These are phyloP conservation scores for Brenthis hecate DNA, from an alignment of 2,888 invertebrate species.

Conservation along the genomic window DNA sequence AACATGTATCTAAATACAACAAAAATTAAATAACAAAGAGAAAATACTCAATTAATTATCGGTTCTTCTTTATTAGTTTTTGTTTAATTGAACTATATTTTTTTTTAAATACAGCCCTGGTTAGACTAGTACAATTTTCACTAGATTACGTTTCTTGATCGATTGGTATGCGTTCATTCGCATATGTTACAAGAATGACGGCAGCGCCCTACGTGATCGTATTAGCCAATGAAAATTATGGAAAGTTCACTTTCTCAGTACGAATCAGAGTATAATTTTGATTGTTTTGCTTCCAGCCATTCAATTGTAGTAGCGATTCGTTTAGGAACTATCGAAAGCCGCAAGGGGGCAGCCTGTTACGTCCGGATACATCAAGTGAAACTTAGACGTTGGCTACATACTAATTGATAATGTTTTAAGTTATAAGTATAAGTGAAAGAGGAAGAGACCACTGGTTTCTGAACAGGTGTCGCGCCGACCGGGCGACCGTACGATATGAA, in stretches of 20 bases:
- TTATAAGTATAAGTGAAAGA: constrained; percentile 75
- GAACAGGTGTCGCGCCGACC: constrained; percentile 58
- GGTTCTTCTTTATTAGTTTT: too few relatives aligned
- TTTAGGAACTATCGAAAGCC: constrained; percentile 68
- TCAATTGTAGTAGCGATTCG: constrained; percentile 50
- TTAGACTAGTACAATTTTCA: constrained; percentile 69
- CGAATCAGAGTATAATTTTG: constrained; percentile 46
- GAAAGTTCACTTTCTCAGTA: constrained; percentile 45
- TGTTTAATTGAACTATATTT: not conserved
- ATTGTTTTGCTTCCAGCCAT: constrained; percentile 43
- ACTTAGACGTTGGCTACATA: constrained; percentile 67
- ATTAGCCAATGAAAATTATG: constrained; percentile 34
- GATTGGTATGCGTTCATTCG: constrained; percentile 66
- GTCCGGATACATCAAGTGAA: constrained; percentile 74
- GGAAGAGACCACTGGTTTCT: constrained; percentile 58
- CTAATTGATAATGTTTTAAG: constrained; percentile 63
- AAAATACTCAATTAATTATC: too few relatives aligned
- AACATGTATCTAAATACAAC: too few relatives aligned
- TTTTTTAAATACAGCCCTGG: constrained; percentile 49
- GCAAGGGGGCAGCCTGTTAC: constrained; percentile 62
- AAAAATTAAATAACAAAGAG: too few relatives aligned
- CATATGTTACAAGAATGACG: constrained; percentile 75
- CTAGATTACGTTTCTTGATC: constrained; percentile 71
- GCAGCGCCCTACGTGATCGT: constrained; percentile 60
- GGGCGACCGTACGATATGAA: constrained; percentile 70